Evolutionary conservation across 2,113 vertebrate genomes (phyloP), one percentile per base, ranked within the genome.

Genomic region (Chrysochloris asiatica): DNA sequence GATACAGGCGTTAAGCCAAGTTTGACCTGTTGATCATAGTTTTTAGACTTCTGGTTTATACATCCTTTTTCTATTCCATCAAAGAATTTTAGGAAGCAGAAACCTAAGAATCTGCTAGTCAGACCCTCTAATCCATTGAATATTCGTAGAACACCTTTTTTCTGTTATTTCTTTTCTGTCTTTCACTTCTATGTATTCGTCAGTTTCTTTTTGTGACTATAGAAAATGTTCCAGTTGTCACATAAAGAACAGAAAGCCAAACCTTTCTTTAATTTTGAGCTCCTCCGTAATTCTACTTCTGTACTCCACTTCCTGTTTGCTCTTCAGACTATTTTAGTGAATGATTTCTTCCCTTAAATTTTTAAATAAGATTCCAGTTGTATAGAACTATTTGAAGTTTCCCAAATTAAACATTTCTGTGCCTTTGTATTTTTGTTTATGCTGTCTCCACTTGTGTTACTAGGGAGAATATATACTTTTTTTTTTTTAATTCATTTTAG

Each of bases 391-490:
- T 33, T 67, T 81, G 11, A 92, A 38, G 12, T 50, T 89, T 87
- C 33, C n/a, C 36, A 84, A 43, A 28, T 52, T 77, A 43, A 83
- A 21, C 38, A 48, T 78, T 72, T 61, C 80, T 2, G 63, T 81
- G 24, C 24, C 28, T 91, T 76, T 87, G 45, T n/a, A 41, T 61
- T 93, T 89, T 86, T 75, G 41, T 71, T 86, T 75, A 16, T 86
- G 56, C 52, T 92, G 2, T 88, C 86, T 3, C 28, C 8, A 16
- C 4, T 83, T 87, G 9, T 41, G 30, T 90, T 80, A 54, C 14
- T 84, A 56, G 28, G 69, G 21, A 54, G 33, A 65, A 14, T 85
- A 36, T 73, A n/a, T 83, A 36, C 59, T 69, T 80, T 48, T 50
- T 5, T 50, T 5, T 86, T 65, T 50, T 8, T 13, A 43, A 69